Conservation (phyloP, 2,113 vertebrate genomes). For the Himantopus leucocephalus region DNA sequence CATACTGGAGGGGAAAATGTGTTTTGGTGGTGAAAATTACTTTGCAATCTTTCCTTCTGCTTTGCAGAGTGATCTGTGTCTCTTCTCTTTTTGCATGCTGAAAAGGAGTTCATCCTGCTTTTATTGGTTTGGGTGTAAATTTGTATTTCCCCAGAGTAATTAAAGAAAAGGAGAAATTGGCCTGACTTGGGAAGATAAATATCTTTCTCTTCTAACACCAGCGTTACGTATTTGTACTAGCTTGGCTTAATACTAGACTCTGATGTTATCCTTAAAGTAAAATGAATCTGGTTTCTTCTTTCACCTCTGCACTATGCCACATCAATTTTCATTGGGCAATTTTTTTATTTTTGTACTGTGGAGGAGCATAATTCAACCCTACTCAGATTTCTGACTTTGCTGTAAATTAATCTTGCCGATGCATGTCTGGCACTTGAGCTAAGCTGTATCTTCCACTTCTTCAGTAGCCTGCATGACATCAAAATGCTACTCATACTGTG, state of each 20-base stretch:
- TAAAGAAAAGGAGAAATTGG: slow-evolving; percentile 4
- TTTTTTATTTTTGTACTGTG: background rate
- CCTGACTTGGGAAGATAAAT: background rate
- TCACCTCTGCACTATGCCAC: background rate
- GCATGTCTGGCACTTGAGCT: slow-evolving; percentile 40
- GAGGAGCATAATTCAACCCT: slow-evolving; percentile 18
- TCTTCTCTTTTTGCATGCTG: background rate
- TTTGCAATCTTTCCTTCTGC: background rate
- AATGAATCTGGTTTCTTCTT: slow-evolving; percentile 11
- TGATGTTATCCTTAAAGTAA: background rate
- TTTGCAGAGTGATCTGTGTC: background rate
- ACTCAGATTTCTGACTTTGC: slow-evolving; percentile 33
- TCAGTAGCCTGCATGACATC: background rate
- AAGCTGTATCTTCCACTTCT: slow-evolving; percentile 18
- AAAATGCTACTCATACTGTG: slow-evolving; percentile 22
- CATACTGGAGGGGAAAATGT: slow-evolving; percentile 4
- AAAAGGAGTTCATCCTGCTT: background rate
- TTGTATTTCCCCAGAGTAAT: background rate
- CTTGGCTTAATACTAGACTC: background rate
- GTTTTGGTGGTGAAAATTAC: background rate
- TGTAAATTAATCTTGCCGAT: slow-evolving; percentile 39
- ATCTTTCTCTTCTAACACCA: background rate
- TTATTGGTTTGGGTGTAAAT: background rate
- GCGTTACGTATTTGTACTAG: background rate
- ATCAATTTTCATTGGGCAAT: slow-evolving; percentile 3